Conservation (phyloP, 2,113 vertebrate genomes). For the Actenoides lindsayi region DNA sequence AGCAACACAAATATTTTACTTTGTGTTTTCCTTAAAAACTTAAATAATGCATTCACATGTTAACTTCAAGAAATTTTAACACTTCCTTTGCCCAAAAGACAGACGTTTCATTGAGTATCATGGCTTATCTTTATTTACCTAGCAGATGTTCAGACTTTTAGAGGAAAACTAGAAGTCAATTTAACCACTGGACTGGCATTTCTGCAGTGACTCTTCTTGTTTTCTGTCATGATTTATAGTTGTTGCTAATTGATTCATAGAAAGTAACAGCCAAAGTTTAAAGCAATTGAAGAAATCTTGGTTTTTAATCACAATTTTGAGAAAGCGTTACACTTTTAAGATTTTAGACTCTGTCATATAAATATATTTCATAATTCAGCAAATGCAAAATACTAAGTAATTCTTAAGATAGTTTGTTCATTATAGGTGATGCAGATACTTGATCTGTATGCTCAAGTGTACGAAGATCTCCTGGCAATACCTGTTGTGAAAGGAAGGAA, state of each 20-base stretch:
- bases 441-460: constrained; percentile 90
- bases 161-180: background rate
- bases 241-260: background rate
- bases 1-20: background rate
- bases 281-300: background rate
- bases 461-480: constrained; percentile 96
- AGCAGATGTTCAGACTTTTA: background rate
- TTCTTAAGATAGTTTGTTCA: background rate
- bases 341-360: background rate
- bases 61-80: background rate
- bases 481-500: constrained; percentile 96
- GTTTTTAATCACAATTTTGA: background rate
- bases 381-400: background rate
- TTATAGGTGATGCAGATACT: constrained; percentile 93
- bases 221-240: background rate
- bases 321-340: background rate
- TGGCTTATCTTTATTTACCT: background rate
- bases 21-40: background rate
- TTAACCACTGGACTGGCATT: background rate
- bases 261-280: background rate
- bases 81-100: background rate
- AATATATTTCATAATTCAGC: background rate
- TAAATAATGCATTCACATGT: background rate
- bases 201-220: background rate
- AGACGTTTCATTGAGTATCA: background rate